These are phyloP conservation scores for Ostrea edulis DNA, from an alignment of 1,140 invertebrate species.

Conservation along the genomic window DNA sequence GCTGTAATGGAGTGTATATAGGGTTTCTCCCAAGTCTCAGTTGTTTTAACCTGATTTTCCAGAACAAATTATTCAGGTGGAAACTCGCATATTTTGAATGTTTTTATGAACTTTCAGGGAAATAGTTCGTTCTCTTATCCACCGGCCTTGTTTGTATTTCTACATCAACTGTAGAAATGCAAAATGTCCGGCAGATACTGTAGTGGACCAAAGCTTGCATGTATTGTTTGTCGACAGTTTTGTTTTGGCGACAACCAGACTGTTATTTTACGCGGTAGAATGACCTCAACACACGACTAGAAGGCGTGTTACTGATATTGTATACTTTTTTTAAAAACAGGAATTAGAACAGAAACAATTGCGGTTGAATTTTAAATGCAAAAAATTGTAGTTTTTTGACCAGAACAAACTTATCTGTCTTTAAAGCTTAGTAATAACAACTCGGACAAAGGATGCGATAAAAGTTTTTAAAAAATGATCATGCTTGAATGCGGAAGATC, in stretches of 20 bases:
- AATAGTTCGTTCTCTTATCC: background rate
- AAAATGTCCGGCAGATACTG: background rate
- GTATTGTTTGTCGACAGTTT: background rate
- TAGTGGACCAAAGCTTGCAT: background rate
- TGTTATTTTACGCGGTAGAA: background rate
- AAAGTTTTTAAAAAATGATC: background rate
- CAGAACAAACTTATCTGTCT: constrained; percentile 6
- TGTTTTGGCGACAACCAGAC: constrained; percentile 4
- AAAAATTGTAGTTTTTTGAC: background rate
- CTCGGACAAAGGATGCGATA: background rate
- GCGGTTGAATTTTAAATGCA: constrained; percentile 15
- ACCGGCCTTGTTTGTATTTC: background rate
- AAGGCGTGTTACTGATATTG: constrained; percentile 2
- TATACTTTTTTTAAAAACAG: background rate
- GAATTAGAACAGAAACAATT: constrained; percentile 1
- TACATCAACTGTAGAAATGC: background rate
- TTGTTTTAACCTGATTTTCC: constrained; percentile 3
- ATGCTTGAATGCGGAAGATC: background rate
- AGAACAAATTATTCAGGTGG: background rate
- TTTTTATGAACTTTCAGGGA: background rate
- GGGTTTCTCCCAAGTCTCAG: background rate
- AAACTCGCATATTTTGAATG: background rate
- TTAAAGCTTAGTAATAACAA: background rate
- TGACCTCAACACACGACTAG: background rate
- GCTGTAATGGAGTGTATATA: background rate